Evolutionary conservation across 2,888 invertebrate genomes (phyloP).

Genomic region (Oscheius onirici): DNA sequence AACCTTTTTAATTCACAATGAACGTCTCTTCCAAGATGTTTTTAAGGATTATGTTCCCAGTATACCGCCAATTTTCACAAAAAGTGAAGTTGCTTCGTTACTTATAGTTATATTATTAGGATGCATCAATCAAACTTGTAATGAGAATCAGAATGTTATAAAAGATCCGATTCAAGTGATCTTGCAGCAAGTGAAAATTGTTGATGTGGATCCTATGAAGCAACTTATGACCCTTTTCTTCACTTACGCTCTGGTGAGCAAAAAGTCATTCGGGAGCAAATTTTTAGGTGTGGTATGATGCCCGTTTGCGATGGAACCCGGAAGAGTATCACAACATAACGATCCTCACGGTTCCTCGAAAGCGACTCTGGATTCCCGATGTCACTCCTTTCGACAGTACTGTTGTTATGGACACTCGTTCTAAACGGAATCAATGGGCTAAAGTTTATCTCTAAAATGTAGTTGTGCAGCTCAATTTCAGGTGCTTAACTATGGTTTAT

Average conservation of each 20-base stretch:
- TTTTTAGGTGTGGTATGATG: conserved; percentile 11
- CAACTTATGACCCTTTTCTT: conserved; percentile 20
- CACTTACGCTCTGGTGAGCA: conserved; percentile 14
- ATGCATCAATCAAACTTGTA: background rate
- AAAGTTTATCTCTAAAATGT: background rate
- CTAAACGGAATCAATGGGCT: conserved; percentile 13
- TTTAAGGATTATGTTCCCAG: background rate
- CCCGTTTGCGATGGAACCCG: conserved; percentile 10
- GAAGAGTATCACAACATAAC: conserved; percentile 13
- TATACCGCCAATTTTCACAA: conserved; percentile 13
- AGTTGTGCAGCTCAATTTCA: too few relatives aligned
- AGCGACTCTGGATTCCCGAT: conserved; percentile 16
- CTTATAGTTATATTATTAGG: background rate
- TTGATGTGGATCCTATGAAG: conserved; percentile 25
- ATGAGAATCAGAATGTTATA: background rate
- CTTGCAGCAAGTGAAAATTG: conserved; percentile 1
- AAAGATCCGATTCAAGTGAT: background rate
- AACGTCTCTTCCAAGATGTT: background rate
- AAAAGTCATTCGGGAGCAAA: background rate
- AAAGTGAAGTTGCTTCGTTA: background rate
- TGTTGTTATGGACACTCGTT: conserved; percentile 7
- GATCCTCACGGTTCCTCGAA: background rate
- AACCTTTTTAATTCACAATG: background rate
- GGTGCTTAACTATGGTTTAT: background rate
- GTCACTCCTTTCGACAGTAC: conserved; percentile 19